phyloP scores from a whole-genome alignment of 2,113 vertebrate species.

The Sander vitreus region DNA sequence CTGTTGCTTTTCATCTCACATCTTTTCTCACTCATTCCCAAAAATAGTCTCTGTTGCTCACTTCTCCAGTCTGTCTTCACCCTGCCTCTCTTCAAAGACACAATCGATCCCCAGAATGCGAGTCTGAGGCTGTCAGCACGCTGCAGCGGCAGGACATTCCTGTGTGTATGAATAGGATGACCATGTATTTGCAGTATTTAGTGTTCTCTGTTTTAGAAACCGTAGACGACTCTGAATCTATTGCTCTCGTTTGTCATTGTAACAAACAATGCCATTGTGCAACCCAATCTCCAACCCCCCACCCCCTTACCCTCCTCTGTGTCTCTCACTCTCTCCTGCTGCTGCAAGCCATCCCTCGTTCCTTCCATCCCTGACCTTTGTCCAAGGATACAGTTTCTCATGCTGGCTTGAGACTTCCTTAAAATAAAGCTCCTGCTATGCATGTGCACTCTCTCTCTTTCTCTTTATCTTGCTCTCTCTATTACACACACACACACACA shows the following conservation, averaged over 20 bases:
- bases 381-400: conserved; percentile 82
- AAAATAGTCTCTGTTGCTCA: conserved; percentile 35
- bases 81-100: conserved; percentile 66
- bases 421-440: conserved; percentile 81
- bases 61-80: conserved; percentile 57
- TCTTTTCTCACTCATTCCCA: conserved; percentile 31
- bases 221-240: conserved; percentile 68
- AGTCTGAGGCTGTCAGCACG: conserved; percentile 65
- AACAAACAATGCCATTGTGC: conserved; percentile 79
- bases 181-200: conserved; percentile 72
- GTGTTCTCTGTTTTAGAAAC: conserved; percentile 77
- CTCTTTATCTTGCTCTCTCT: conserved; percentile 41
- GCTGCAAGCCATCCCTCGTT: conserved; percentile 71
- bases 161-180: conserved; percentile 72
- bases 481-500: conserved; percentile 2
- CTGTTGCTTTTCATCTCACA: conserved; percentile 23
- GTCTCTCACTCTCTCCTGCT: conserved; percentile 64
- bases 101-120: conserved; percentile 61
- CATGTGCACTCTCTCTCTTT: conserved; percentile 32
- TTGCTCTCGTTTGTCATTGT: conserved; percentile 71
- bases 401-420: conserved; percentile 82
- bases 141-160: conserved; percentile 60
- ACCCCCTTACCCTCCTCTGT: conserved; percentile 2
- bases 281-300: conserved; percentile 59
- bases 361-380: conserved; percentile 83